Conservation (phyloP, 2,888 invertebrate genomes). For the Thysanoteuthis rhombus region DNA sequence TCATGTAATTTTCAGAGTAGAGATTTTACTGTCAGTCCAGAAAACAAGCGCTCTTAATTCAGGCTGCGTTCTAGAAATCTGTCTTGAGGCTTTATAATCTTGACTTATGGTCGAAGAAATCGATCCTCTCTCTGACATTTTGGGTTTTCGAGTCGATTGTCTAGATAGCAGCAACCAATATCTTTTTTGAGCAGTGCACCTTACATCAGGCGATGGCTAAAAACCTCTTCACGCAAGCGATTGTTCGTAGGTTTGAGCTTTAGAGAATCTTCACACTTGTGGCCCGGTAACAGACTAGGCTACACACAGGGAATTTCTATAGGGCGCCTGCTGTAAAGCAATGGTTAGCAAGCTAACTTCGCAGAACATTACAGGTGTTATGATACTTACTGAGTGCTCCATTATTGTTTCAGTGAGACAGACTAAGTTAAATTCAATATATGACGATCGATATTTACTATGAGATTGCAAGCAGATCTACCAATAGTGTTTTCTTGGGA, state of each 20-base stretch:
- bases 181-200: not conserved
- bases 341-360: no score
- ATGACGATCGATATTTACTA: no score
- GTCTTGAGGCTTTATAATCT: not conserved
- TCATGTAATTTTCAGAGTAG: not conserved
- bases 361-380: no score
- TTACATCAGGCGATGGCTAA: not conserved
- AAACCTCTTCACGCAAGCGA: not conserved
- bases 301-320: no score
- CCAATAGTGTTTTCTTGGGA: no score
- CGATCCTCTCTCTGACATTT: not conserved
- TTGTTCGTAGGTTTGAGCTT: not conserved
- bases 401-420: no score
- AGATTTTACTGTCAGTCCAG: not conserved
- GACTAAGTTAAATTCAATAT: no score
- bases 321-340: no score
- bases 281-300: no score
- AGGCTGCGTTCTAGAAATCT: not conserved
- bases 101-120: not conserved
- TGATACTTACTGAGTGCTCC: no score
- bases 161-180: no score
- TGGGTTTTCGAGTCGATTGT: not conserved
- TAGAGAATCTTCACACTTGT: not conserved
- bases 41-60: not conserved
- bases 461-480: no score